Conservation (phyloP, 2,888 invertebrate species). For the Hirtodrosophila trivittata region DNA sequence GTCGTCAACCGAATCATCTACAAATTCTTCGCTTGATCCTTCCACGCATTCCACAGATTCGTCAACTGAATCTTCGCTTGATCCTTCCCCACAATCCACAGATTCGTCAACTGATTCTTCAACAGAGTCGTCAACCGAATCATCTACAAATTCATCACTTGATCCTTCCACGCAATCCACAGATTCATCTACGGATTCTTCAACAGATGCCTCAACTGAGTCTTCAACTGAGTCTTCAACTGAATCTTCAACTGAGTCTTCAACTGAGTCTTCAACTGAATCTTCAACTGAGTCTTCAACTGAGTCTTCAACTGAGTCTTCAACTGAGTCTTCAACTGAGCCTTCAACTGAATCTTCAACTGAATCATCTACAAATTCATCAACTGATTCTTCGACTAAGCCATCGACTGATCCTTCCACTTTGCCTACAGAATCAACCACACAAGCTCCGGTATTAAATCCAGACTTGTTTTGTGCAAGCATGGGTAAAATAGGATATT, state of each 20-base stretch:
- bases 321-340: background rate
- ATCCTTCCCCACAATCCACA: background rate
- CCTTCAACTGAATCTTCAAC: conserved; percentile 3
- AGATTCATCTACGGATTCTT: background rate
- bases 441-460: background rate
- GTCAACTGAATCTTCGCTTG: background rate
- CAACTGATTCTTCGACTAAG: conserved; percentile 11
- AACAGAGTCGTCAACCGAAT: background rate
- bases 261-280: background rate
- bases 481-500: conserved; percentile 46
- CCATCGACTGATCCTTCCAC: conserved; percentile 9
- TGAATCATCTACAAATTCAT: background rate
- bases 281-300: background rate
- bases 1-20: conserved; percentile 1
- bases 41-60: background rate
- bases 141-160: background rate
- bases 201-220: background rate
- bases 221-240: conserved; percentile 2
- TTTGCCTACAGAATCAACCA: background rate
- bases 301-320: no score
- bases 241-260: background rate
- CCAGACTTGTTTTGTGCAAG: conserved; percentile 37
- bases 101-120: background rate
- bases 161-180: background rate
- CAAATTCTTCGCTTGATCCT: conserved; percentile 8